phyloP scores from a whole-genome alignment of 2,113 vertebrate genomes.

The Zosterops pallidus region DNA sequence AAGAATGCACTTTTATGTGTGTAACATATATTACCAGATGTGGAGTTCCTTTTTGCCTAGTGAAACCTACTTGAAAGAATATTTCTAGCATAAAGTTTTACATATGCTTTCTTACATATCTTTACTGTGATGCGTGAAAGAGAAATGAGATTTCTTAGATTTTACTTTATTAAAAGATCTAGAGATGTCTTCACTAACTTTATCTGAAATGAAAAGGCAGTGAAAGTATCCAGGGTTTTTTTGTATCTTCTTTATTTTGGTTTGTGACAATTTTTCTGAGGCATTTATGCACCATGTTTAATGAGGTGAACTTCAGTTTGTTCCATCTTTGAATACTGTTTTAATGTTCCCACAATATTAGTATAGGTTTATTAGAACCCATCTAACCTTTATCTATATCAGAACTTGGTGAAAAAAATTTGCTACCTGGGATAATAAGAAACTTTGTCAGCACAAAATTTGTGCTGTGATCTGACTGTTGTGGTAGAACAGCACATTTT shows the following conservation, averaged over 20 bases:
- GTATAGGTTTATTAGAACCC: neutral
- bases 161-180: neutral
- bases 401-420: neutral
- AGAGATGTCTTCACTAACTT: neutral
- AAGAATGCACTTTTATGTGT: neutral
- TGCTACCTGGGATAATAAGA: neutral
- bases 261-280: neutral
- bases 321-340: neutral
- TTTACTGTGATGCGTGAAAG: neutral
- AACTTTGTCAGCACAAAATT: neutral
- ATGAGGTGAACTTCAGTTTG: neutral
- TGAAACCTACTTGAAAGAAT: neutral
- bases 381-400: neutral
- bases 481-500: neutral
- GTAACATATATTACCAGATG: neutral
- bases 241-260: neutral
- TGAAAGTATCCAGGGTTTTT: fast-evolving
- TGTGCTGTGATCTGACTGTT: neutral
- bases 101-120: fast-evolving
- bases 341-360: neutral
- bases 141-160: neutral
- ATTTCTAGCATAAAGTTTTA: neutral
- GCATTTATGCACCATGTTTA: neutral
- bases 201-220: neutral
- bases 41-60: neutral